Evolutionary conservation across 2,888 invertebrate species (phyloP).

Genomic region (Phaedon cochleariae): DNA sequence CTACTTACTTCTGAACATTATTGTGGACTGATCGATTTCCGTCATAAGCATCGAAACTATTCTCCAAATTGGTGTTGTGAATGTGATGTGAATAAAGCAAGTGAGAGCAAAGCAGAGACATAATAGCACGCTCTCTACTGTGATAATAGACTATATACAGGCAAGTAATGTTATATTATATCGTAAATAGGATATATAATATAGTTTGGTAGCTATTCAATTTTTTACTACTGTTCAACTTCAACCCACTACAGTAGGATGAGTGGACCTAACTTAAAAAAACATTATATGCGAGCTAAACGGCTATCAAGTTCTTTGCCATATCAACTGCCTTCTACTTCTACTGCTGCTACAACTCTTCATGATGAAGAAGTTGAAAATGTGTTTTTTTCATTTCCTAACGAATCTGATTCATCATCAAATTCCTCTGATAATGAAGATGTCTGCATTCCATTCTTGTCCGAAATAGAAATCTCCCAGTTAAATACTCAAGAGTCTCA

Average conservation of each 20-base stretch:
- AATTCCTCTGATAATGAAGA: conserved; percentile 6
- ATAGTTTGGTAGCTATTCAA: not conserved
- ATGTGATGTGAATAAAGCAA: no score
- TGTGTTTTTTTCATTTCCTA: no score
- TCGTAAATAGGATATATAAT: no score
- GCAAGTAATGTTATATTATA: no score
- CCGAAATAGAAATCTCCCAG: not conserved
- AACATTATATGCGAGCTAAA: conserved; percentile 7
- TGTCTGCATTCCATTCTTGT: not conserved
- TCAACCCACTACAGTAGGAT: not conserved
- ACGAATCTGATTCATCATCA: not conserved
- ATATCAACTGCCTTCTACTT: conserved; percentile 1
- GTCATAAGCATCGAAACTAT: no score
- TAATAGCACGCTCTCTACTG: no score
- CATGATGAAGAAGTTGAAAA: not conserved
- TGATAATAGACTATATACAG: no score
- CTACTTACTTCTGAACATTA: no score
- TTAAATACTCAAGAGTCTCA: conserved; percentile 10
- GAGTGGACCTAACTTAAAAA: no score
- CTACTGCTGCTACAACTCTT: not conserved
- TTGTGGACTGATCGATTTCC: no score
- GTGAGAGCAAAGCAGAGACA: no score
- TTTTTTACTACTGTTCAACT: not conserved
- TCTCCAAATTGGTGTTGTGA: no score
- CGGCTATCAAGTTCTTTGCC: not conserved